A percentile compares a stretch with the other conserved stretches of the same genome.
These are phyloP conservation scores for Hyphantria cunea DNA, from an alignment of 1,140 invertebrate genomes.

Conservation along the genomic window DNA sequence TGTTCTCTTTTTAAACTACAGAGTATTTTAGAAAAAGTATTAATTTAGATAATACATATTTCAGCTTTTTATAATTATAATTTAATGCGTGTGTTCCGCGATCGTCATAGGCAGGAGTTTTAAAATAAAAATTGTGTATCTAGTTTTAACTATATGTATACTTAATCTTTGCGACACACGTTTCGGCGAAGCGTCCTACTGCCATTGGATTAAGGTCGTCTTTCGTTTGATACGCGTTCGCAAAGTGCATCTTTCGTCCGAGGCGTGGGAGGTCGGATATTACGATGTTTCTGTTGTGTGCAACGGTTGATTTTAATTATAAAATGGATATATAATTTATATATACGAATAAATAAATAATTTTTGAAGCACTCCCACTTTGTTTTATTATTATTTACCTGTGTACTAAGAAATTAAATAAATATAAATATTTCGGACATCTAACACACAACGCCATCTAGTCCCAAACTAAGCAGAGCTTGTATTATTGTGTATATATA, in stretches of 20 bases:
- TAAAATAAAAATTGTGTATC: conserved; percentile 52
- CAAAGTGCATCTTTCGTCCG: conserved; percentile 29
- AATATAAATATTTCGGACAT: too few species aligned
- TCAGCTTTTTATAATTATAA: conserved; percentile 35
- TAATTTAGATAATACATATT: conserved; percentile 43
- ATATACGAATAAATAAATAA: conserved; percentile 81
- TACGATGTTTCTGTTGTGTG: conserved; percentile 69
- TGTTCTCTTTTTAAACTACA: conserved; percentile 1
- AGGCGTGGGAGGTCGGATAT: conserved; percentile 38
- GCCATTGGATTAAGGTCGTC: conserved; percentile 48
- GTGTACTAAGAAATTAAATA: too few species aligned
- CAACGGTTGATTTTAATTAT: conserved; percentile 76
- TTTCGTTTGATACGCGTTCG: conserved; percentile 24
- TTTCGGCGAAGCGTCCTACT: conserved; percentile 48
- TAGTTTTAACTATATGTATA: conserved; percentile 43
- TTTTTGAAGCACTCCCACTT: conserved; percentile 73
- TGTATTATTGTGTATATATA: too few species aligned
- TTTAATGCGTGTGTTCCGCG: conserved; percentile 27
- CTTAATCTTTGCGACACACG: conserved; percentile 46
- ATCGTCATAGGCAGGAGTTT: conserved; percentile 33
- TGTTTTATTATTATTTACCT: conserved; percentile 70
- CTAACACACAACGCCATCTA: too few species aligned
- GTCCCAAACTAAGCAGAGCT: too few species aligned
- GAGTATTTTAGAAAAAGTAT: conserved; percentile 44
- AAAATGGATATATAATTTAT: conserved; percentile 80